Evolutionary conservation across 2,113 vertebrate species (phyloP).

Genomic region (Megaleporinus macrocephalus): DNA sequence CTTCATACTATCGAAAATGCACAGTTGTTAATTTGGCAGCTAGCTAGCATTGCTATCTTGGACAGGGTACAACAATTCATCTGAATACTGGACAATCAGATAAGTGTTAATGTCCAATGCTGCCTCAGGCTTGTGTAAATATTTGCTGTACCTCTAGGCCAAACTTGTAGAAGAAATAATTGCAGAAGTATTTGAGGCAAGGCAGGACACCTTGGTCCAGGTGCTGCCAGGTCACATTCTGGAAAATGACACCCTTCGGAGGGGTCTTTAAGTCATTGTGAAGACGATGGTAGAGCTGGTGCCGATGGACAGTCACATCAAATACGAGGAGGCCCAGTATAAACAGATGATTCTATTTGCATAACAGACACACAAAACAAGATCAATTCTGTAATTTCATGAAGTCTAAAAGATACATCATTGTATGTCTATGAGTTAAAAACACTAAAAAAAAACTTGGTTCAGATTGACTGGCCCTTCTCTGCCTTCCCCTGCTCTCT

Average conservation of each 20-base stretch:
- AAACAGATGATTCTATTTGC: slow-evolving; percentile 72
- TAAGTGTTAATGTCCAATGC: too few relatives aligned
- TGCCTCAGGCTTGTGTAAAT: neutral
- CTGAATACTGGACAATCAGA: too few relatives aligned
- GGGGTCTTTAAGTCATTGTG: slow-evolving; percentile 67
- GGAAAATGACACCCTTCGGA: slow-evolving; percentile 62
- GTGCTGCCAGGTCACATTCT: slow-evolving; percentile 66
- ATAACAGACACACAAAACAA: slow-evolving; percentile 2
- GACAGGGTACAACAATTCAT: too few relatives aligned
- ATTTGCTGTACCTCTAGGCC: slow-evolving; percentile 74
- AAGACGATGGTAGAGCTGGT: slow-evolving; percentile 71
- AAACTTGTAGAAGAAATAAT: slow-evolving; percentile 80
- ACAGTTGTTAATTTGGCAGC: too few relatives aligned
- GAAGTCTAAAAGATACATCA: too few relatives aligned
- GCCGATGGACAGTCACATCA: slow-evolving; percentile 67
- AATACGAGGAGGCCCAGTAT: slow-evolving; percentile 72
- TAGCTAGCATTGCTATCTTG: too few relatives aligned
- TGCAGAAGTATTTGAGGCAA: slow-evolving; percentile 76
- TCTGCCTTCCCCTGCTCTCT: too few relatives aligned
- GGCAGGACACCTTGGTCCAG: slow-evolving; percentile 69
- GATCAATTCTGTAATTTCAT: too few relatives aligned
- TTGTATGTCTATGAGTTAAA: too few relatives aligned
- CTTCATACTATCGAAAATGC: too few relatives aligned
- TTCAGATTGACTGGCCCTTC: too few relatives aligned
- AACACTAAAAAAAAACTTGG: too few relatives aligned